These are phyloP conservation scores for Apogon hyalosoma DNA, from an alignment of 2,797 vertebrate species.

Conservation along the genomic window DNA sequence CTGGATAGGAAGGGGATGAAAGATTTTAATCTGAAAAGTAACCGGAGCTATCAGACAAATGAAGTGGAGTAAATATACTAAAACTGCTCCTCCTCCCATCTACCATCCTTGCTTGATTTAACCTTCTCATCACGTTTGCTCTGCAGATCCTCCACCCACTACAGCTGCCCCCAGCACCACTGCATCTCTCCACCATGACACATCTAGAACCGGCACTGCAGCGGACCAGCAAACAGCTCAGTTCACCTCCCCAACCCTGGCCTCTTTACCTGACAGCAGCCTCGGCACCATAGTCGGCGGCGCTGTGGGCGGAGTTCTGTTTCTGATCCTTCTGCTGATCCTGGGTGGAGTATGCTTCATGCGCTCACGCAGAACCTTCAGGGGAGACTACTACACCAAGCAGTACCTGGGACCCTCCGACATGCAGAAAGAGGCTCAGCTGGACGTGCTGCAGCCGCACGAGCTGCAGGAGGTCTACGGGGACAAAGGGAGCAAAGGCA, in stretches of 20 bases:
- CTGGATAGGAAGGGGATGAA: too few species aligned
- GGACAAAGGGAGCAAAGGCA: slow-evolving; percentile 81
- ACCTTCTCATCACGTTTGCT: slow-evolving; percentile 79
- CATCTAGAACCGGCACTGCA: slow-evolving; percentile 85
- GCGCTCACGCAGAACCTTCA: slow-evolving; percentile 93
- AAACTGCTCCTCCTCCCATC: too few species aligned
- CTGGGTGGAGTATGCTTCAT: slow-evolving; percentile 89
- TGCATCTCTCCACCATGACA: slow-evolving; percentile 75
- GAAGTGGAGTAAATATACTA: too few species aligned
- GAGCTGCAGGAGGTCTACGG: slow-evolving; percentile 92
- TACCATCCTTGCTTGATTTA: slow-evolving; percentile 76
- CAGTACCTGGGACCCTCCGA: slow-evolving; percentile 96
- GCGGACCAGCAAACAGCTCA: slow-evolving; percentile 81
- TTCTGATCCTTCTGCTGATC: slow-evolving; percentile 90
- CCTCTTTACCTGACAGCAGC: slow-evolving; percentile 87
- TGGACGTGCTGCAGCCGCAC: slow-evolving; percentile 96
- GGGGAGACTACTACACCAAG: slow-evolving; percentile 99
- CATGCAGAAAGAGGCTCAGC: slow-evolving; percentile 97
- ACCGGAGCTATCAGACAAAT: too few species aligned
- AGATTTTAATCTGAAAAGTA: too few species aligned
- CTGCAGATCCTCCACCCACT: slow-evolving; percentile 95
- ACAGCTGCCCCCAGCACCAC: slow-evolving; percentile 89
- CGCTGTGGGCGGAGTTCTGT: slow-evolving; percentile 91
- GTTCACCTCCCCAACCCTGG: slow-evolving; percentile 89
- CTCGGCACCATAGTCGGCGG: slow-evolving; percentile 92